Percentiles rank a stretch among this genome's conserved stretches.
Conservation (phyloP, 2,888 invertebrate species). For the Drosophila infuscata region DNA sequence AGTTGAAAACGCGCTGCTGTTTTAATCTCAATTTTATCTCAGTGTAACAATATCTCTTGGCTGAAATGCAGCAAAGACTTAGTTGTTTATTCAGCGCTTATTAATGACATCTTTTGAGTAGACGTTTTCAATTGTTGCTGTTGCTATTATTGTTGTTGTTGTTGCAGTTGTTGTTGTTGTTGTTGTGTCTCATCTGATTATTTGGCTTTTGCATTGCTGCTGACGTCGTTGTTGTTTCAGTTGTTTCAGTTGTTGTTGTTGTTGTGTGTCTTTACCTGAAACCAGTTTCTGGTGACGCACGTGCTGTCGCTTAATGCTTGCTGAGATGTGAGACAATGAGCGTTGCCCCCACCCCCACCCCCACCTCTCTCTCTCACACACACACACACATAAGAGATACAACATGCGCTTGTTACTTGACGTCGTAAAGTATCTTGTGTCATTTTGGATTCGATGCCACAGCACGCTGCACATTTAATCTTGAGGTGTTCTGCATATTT, state of each 20-base stretch:
- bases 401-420: slow-evolving; percentile 57
- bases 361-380: background rate
- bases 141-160: slow-evolving; percentile 22
- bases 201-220: slow-evolving; percentile 34
- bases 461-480: slow-evolving; percentile 74
- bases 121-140: background rate
- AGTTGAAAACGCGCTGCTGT: background rate
- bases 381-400: slow-evolving; percentile 18
- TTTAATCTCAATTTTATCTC: background rate
- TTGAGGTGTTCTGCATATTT: slow-evolving; percentile 77
- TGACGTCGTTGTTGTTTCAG: slow-evolving; percentile 29
- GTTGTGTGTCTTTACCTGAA: slow-evolving; percentile 32
- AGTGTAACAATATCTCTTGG: slow-evolving; percentile 8
- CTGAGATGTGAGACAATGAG: slow-evolving; percentile 57
- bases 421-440: slow-evolving; percentile 73
- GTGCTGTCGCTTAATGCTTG: slow-evolving; percentile 41
- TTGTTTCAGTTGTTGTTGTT: background rate
- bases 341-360: slow-evolving; percentile 28
- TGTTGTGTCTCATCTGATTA: slow-evolving; percentile 20
- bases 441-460: slow-evolving; percentile 58
- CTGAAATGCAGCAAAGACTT: slow-evolving; percentile 15
- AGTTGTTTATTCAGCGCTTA: slow-evolving; percentile 12
- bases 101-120: slow-evolving; percentile 20
- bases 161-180: background rate
- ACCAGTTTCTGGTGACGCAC: slow-evolving; percentile 76